Conservation (phyloP, 1,140 invertebrate species). For the Amyelois transitella region DNA sequence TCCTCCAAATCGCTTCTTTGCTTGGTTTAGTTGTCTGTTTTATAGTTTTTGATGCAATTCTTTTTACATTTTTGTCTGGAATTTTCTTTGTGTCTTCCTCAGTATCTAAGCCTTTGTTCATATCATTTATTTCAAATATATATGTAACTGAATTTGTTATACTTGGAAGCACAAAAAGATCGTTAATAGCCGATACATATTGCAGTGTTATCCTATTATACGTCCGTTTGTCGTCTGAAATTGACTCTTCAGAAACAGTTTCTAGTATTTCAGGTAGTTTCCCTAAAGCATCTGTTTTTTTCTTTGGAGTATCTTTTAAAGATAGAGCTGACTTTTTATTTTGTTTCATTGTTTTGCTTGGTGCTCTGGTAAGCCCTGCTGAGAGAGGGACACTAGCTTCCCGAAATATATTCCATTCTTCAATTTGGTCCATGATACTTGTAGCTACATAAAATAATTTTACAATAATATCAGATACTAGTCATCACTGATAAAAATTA, state of each 20-base stretch:
- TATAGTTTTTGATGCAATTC: slow-evolving; percentile 27
- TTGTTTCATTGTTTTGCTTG: slow-evolving; percentile 32
- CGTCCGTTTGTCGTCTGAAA: slow-evolving; percentile 29
- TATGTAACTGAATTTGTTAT: slow-evolving; percentile 21
- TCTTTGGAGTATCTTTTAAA: slow-evolving; percentile 28
- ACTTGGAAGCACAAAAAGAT: slow-evolving; percentile 20
- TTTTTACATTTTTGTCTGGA: slow-evolving; percentile 37
- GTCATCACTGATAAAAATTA: too few species aligned
- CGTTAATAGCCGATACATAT: slow-evolving; percentile 34
- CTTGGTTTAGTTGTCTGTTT: slow-evolving; percentile 40
- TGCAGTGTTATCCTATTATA: slow-evolving; percentile 31
- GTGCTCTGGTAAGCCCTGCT: slow-evolving; percentile 15
- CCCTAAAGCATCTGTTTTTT: slow-evolving; percentile 8
- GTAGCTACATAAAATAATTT: too few species aligned
- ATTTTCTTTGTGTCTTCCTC: slow-evolving; percentile 40
- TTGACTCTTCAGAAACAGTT: slow-evolving; percentile 23
- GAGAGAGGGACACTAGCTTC: slow-evolving; percentile 9
- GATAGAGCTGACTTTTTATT: slow-evolving; percentile 25
- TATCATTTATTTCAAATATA: slow-evolving; percentile 42
- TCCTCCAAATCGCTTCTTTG: slow-evolving; percentile 30
- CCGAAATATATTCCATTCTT: slow-evolving; percentile 43
- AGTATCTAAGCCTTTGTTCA: slow-evolving; percentile 33
- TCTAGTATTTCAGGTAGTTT: slow-evolving; percentile 11
- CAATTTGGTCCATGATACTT: neutral
- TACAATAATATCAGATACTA: too few species aligned